phyloP scores from a whole-genome alignment of 2,888 invertebrate species.

The Dasysyrphus albostriatus region DNA sequence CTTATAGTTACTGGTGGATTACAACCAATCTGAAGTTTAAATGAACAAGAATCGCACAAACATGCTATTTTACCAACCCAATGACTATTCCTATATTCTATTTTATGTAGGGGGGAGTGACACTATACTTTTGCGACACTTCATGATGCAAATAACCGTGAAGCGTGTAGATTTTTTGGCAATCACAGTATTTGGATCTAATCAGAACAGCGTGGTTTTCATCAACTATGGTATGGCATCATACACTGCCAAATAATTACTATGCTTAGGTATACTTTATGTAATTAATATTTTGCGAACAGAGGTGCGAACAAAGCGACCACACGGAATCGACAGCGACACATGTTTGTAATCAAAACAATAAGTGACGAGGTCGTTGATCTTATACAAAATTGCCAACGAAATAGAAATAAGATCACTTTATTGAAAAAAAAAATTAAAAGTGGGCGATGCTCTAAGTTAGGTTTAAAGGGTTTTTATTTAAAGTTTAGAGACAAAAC shows the following conservation, averaged over 20 bases:
- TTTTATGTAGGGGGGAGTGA: slow-evolving; percentile 1
- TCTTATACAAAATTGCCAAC: slow-evolving; percentile 2
- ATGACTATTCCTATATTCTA: background rate
- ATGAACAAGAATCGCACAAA: slow-evolving; percentile 17
- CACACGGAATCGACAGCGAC: slow-evolving; percentile 13
- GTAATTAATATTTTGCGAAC: slow-evolving; percentile 50
- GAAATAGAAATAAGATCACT: slow-evolving; percentile 17
- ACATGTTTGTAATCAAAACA: background rate
- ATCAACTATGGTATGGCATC: slow-evolving; percentile 11
- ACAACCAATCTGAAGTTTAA: background rate
- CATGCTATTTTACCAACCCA: slow-evolving; percentile 61
- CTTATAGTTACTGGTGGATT: background rate
- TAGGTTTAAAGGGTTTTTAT: background rate
- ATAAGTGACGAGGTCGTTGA: slow-evolving; percentile 19
- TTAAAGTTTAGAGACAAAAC: no score
- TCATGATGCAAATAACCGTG: slow-evolving; percentile 58
- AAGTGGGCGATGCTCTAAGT: background rate
- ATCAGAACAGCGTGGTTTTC: slow-evolving; percentile 24
- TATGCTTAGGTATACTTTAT: background rate
- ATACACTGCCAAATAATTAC: slow-evolving; percentile 39
- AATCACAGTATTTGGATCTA: slow-evolving; percentile 46
- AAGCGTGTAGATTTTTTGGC: slow-evolving; percentile 67
- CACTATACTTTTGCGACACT: background rate
- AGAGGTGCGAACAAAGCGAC: slow-evolving; percentile 51
- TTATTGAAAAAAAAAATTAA: background rate